Evolutionary conservation across 2,113 vertebrate genomes (phyloP), one percentile per base, ranked within the genome.

Genomic region (Hirundichthys speculiger): DNA sequence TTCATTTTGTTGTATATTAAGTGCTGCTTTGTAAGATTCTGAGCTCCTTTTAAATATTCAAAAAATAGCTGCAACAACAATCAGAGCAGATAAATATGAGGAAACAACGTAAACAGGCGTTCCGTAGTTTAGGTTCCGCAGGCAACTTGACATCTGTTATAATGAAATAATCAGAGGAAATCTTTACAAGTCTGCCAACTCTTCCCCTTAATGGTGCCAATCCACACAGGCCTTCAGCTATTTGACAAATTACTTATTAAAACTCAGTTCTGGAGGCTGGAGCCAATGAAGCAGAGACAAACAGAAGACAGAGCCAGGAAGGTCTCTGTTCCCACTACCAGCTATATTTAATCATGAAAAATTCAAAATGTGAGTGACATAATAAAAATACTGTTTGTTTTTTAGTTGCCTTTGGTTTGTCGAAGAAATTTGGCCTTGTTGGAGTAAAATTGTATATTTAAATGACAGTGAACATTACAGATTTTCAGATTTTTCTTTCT

Each of bases 221-320:
- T 46, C 34, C 73, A 85, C 69, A 82, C 75, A 77, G 60, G 76
- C 85, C 79, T 83, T 51, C 39, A 60, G 85, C 87, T 82, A 68
- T 87, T 82, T 83, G 80, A 73, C 68, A 22, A 70, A 78, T 53
- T 66, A 78, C 51, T 58, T 67, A 79, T 79, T 69, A 65, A 48
- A 62, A 22, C 53, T 64, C 50, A 13, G 39, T 18, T 68, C 48
- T 70, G 45, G 65, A 67, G 65, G 72, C 71, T 52, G 64, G 43
- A 65, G 34, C 22, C 19, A 60, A 57, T 19, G 56, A 79, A 18
- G 50, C 56, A 59, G 55, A 68, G 48, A 70, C 66, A 63, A 66
- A 82, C 52, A 34, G 22, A 67, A 42, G 20, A 64, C 27, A 2
- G 27, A 73, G 43, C 27, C 54, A 46, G 55, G 51, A 50, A 13